Evolutionary conservation across 1,140 invertebrate species (phyloP), one percentile per base, ranked within the genome.

Genomic region (Monomorium pharaonis): DNA sequence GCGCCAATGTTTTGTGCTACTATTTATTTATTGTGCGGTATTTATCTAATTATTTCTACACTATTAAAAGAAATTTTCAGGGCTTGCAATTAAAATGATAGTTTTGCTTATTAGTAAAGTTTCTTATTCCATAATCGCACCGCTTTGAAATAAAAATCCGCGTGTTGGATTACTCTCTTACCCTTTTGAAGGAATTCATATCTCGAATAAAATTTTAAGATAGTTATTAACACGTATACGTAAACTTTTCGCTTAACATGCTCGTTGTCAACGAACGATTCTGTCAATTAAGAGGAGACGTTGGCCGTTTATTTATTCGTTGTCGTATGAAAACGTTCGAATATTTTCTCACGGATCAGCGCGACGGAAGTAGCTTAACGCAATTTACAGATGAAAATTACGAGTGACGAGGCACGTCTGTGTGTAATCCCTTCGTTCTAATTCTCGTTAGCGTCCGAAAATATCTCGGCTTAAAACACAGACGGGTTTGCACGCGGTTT

Each of bases 391-490:
- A n/a, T 3, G 76, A 51, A n/a, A n/a, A n/a, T n/a, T n/a, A 62
- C 58, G 60, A 74, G 21, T 37, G 24, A 21, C 14, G 33, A 67
- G 12, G 1, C 21, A 7, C 16, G 62, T 9, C 76, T 14, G 77
- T 42, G 24, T 14, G 14, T 72, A 47, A 21, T 60, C 67, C 62
- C 24, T 27, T 62, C 81, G 10, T 84, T 70, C 70, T 76, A 65
- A 84, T 84, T 84, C 69, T 84, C 81, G 44, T 76, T 62, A 84
- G 77, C 24, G 30, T 37, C 44, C 81, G 56, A 76, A n/a, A n/a
- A 42, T 76, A 62, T 81, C 24, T 83, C 78, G 30, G 37, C 4
- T 72, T 44, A 44, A 16, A 83, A 49, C 44, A 37, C 30, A 16
- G n/a, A n/a, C 47, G 63, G 21, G 21, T 33, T n/a, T 56, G 21